Percentiles rank a stretch among this genome's conserved stretches.
These are phyloP conservation scores for Drosophila tsacasi DNA, from an alignment of 1,140 invertebrate species.

Conservation along the genomic window DNA sequence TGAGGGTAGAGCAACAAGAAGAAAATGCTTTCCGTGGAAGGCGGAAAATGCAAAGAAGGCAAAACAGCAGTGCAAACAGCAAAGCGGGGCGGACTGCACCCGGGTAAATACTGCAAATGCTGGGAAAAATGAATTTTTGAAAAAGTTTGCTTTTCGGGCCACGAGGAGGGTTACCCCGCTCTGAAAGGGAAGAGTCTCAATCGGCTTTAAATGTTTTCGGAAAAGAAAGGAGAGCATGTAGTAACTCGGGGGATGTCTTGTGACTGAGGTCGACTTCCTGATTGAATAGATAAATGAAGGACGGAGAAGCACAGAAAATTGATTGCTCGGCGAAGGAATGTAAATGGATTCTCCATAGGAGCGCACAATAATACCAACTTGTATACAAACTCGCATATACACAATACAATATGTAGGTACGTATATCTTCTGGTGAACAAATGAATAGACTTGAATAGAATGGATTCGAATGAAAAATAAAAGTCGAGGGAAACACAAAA, in stretches of 20 bases:
- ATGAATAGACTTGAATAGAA: conserved; percentile 45
- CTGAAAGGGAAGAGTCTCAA: conserved; percentile 9
- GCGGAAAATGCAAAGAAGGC: conserved; percentile 24
- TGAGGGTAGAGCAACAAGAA: conserved; percentile 47
- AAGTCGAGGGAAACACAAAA: conserved; percentile 14
- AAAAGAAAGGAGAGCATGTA: not conserved
- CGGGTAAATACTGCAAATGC: conserved; percentile 33
- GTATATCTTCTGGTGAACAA: conserved; percentile 8
- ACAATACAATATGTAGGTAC: not conserved
- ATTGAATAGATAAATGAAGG: conserved; percentile 67
- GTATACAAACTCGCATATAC: conserved; percentile 10
- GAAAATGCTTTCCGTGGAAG: conserved; percentile 36
- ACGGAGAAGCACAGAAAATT: conserved; percentile 44
- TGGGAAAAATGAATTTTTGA: conserved; percentile 52
- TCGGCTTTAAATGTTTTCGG: conserved; percentile 43
- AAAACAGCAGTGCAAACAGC: conserved; percentile 23
- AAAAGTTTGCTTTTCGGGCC: conserved; percentile 25
- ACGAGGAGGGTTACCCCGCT: not conserved
- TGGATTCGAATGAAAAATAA: conserved; percentile 25
- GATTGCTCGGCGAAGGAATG: conserved; percentile 47
- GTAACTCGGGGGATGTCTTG: conserved; percentile 10
- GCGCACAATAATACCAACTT: conserved; percentile 31
- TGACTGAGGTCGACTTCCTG: conserved; percentile 65
- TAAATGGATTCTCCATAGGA: conserved; percentile 35
- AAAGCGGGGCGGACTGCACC: conserved; percentile 16